Base-by-base conservation (phyloP, 2,113 vertebrate genomes). In the Nothoprocta perdicaria region DNA sequence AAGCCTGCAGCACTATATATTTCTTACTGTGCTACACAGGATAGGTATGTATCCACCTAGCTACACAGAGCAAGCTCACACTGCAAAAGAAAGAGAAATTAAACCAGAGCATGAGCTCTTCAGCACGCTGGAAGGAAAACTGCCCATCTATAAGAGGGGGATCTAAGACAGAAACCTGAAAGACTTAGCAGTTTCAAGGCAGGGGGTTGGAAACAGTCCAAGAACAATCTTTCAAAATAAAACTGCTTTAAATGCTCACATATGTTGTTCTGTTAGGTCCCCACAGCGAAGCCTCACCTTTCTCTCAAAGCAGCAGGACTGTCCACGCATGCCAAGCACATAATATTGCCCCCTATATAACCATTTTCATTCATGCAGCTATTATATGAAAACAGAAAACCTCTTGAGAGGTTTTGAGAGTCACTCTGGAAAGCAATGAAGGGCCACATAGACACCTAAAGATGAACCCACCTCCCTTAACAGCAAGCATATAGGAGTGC, bases 191-290 rank as follows among this genome's bases (percentile, higher is more conserved):
- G 15, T 71, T 55, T 63, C 67, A 82, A 22, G 24, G 18, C 17
- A 82, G 53, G 2, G 4, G 5, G 1, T 5, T 52, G 6, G 16
- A 85, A 82, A 60, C 9, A 71, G 15, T 21, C 6, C 4, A 22
- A 14, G 71, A 57, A 75, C 3, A 81, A 68, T 23, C 31, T 45
- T 74, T 33, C 61, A 72, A 23, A 81, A 13, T 2, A 75, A 84
- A 67, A 38, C 77, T 15, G 22, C 80, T 55, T 16, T 13, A 26
- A 0, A 0, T 2, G 1, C 14, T 74, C 13, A 24, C 18, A 5
- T 50, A 23, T 3, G 11, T 41, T 80, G 29, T 10, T 35, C 14
- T 41, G 6, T 14, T 79, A 27, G 23, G 35, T 3, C 1, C 38
- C 66, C 2, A 1, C 33, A 81, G 17, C 60, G 6, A 2, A 5